Evolutionary conservation across 1,140 invertebrate genomes (phyloP).

Genomic region (Zophobas morio): DNA sequence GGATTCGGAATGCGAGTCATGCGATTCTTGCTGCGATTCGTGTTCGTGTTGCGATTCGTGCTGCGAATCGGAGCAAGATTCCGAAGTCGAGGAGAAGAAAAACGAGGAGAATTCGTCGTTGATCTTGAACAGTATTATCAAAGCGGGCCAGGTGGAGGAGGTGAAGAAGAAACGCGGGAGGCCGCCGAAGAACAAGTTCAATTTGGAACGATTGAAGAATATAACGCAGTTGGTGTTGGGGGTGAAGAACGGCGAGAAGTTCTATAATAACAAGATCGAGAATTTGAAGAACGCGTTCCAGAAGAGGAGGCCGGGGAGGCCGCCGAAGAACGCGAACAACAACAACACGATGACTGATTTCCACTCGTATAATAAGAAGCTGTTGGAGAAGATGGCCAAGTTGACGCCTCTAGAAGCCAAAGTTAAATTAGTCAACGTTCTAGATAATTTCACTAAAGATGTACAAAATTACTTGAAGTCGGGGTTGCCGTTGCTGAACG

Average conservation of each 20-base stretch:
- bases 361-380: constrained; percentile 28
- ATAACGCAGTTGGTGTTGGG: constrained; percentile 17
- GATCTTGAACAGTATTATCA: constrained; percentile 12
- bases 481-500: constrained; percentile 53
- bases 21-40: constrained; percentile 8
- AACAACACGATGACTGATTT: constrained; percentile 30
- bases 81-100: neutral
- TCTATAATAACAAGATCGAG: constrained; percentile 9
- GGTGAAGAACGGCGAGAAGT: constrained; percentile 37
- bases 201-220: constrained; percentile 1
- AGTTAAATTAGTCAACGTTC: constrained; percentile 54
- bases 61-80: constrained; percentile 1
- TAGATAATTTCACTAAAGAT: constrained; percentile 51
- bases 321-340: constrained; percentile 18
- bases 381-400: constrained; percentile 41
- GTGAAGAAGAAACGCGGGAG: constrained; percentile 7
- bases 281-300: constrained; percentile 34
- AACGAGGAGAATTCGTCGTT: constrained; percentile 9
- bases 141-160: neutral
- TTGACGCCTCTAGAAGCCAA: constrained; percentile 52
- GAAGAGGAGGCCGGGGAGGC: neutral
- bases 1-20: constrained; percentile 29
- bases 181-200: neutral
- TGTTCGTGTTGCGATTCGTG: constrained; percentile 40
- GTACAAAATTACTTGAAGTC: constrained; percentile 51